Evolutionary conservation across 2,888 invertebrate genomes (phyloP).

Genomic region (Cosmia pyralina): DNA sequence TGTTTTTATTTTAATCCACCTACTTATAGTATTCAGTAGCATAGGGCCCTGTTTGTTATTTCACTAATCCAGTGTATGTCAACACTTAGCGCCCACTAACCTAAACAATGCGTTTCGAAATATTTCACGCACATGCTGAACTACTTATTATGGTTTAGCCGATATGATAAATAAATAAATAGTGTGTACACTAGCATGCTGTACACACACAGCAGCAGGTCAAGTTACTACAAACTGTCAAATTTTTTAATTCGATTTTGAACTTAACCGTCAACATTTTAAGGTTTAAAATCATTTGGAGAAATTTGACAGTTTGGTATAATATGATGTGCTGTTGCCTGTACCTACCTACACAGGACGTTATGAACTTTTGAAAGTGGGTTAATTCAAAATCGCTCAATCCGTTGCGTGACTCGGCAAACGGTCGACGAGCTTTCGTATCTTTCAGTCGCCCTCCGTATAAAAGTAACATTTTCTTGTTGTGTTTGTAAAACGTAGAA

Average conservation of each 20-base stretch:
- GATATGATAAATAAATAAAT: constrained; percentile 57
- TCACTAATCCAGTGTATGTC: constrained; percentile 46
- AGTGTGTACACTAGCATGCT: constrained; percentile 29
- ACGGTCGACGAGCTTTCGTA: constrained; percentile 70
- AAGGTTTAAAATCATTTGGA: no score
- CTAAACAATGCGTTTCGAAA: constrained; percentile 61
- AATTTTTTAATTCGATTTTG: no score
- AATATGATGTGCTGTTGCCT: no score
- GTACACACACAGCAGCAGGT: neutral
- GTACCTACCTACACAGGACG: constrained; percentile 31
- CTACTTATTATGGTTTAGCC: constrained; percentile 37
- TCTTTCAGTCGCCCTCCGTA: constrained; percentile 69
- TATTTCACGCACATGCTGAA: constrained; percentile 57
- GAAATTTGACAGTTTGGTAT: no score
- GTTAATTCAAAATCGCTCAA: constrained; percentile 79
- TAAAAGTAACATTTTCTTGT: constrained; percentile 66
- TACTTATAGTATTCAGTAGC: constrained; percentile 26
- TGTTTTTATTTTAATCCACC: constrained; percentile 38
- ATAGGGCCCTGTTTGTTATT: constrained; percentile 55
- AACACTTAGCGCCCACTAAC: constrained; percentile 58
- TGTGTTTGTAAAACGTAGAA: constrained; percentile 74
- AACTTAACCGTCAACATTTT: no score
- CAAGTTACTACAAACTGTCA: no score
- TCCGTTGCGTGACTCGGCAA: constrained; percentile 82
- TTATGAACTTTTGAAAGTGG: constrained; percentile 74